Conservation (phyloP, 1,140 invertebrate genomes). For the Drosophila nigrodunni region DNA sequence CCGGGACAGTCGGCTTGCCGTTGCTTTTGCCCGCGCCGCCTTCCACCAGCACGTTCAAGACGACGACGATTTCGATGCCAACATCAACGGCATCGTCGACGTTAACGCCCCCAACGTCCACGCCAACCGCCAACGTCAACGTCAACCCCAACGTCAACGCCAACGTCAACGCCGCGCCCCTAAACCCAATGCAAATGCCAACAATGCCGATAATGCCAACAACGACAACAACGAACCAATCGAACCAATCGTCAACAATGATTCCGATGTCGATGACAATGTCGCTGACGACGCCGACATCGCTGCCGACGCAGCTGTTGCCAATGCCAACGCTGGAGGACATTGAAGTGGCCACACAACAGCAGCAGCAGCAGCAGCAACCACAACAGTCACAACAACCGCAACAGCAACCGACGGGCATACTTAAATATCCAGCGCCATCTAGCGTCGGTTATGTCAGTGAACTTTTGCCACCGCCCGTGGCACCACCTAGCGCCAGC, state of each 20-base stretch:
- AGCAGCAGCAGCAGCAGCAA: constrained; percentile 30
- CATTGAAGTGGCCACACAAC: constrained; percentile 46
- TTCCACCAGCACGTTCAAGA: constrained; percentile 48
- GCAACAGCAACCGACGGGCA: constrained; percentile 35
- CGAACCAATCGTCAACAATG: background rate
- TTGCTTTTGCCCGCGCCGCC: constrained; percentile 54
- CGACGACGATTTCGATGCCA: constrained; percentile 43
- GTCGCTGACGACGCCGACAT: constrained; percentile 16
- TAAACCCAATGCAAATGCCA: constrained; percentile 45
- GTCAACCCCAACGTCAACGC: constrained; percentile 3
- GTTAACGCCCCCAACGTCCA: background rate
- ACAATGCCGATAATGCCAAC: constrained; percentile 19
- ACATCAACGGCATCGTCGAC: constrained; percentile 20
- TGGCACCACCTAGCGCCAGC: constrained; percentile 18
- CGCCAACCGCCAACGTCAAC: constrained; percentile 3
- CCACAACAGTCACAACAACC: constrained; percentile 23
- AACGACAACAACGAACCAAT: constrained; percentile 2
- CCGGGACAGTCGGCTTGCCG: constrained; percentile 36
- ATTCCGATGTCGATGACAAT: constrained; percentile 16
- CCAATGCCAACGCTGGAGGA: constrained; percentile 39
- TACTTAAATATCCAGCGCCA: constrained; percentile 47
- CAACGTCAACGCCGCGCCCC: background rate
- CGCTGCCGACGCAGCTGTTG: constrained; percentile 28
- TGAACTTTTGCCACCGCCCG: constrained; percentile 30
- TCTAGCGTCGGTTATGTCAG: constrained; percentile 42